phyloP scores from a whole-genome alignment of 2,888 invertebrate genomes.

The Ptychoptera albimana region DNA sequence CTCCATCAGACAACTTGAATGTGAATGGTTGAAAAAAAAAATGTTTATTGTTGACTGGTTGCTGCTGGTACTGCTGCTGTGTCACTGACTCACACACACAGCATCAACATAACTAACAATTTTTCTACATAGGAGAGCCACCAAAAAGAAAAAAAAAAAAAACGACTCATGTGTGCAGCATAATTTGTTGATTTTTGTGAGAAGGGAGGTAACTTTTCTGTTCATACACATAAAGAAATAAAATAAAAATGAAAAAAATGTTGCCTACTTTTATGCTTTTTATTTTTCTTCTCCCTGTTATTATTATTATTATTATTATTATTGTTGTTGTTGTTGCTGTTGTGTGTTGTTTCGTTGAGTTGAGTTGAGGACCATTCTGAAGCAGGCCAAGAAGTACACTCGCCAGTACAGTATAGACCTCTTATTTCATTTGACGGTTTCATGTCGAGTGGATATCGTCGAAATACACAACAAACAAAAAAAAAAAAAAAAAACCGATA shows the following conservation, averaged over 20 bases:
- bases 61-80: too few species aligned
- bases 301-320: conserved; percentile 1
- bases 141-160: too few species aligned
- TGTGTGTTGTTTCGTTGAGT: conserved; percentile 3
- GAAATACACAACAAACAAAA: conserved; percentile 1
- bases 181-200: too few species aligned
- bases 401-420: conserved; percentile 34
- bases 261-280: neutral
- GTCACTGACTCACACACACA: too few species aligned
- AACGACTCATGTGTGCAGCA: too few species aligned
- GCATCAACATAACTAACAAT: too few species aligned
- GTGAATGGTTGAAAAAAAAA: too few species aligned
- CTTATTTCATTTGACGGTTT: conserved; percentile 35
- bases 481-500: neutral
- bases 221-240: too few species aligned
- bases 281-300: conserved; percentile 1
- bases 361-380: conserved; percentile 30
- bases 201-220: too few species aligned
- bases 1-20: too few species aligned
- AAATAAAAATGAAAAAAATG: neutral
- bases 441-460: conserved; percentile 33
- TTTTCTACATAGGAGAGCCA: too few species aligned
- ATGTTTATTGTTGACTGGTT: too few species aligned
- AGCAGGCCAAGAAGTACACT: conserved; percentile 33
- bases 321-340: conserved; percentile 6